phyloP scores from a whole-genome alignment of 2,113 vertebrate species.

The Myotis lucifugus region DNA sequence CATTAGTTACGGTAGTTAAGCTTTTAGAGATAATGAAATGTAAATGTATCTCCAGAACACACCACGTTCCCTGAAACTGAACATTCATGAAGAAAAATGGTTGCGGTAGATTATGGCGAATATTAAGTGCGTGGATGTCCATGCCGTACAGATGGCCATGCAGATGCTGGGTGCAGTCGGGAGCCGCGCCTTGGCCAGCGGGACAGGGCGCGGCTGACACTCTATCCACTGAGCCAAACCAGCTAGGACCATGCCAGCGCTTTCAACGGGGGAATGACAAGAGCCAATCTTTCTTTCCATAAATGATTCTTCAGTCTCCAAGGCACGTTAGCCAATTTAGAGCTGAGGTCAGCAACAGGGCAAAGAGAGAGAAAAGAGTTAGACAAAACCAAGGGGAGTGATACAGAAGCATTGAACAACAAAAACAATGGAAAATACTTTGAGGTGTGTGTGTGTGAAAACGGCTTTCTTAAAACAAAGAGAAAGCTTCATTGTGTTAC shows the following conservation, averaged over 20 bases:
- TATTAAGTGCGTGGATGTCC: conserved; percentile 88
- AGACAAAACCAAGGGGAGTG: not conserved
- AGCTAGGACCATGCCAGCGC: not conserved
- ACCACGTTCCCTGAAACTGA: conserved; percentile 77
- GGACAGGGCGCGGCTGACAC: not conserved
- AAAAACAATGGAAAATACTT: not conserved
- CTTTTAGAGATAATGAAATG: conserved; percentile 85
- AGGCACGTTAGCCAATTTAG: not conserved
- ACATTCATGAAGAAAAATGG: conserved; percentile 81
- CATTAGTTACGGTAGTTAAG: conserved; percentile 84
- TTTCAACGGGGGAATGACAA: not conserved
- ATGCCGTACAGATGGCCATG: conserved; percentile 84
- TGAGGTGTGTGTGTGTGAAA: not conserved
- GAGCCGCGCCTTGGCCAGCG: conserved; percentile 72
- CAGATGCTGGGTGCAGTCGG: conserved; percentile 85
- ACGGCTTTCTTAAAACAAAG: not conserved
- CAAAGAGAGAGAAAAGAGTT: not conserved
- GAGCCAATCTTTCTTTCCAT: not conserved
- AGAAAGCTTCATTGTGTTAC: not conserved
- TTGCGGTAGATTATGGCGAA: conserved; percentile 82
- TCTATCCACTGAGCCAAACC: too few relatives aligned
- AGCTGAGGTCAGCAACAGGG: not conserved
- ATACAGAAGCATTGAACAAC: not conserved
- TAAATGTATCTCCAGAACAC: conserved; percentile 80
- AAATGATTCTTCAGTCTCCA: not conserved